phyloP scores from a whole-genome alignment of 2,888 invertebrate species.

The Biston stratarius region DNA sequence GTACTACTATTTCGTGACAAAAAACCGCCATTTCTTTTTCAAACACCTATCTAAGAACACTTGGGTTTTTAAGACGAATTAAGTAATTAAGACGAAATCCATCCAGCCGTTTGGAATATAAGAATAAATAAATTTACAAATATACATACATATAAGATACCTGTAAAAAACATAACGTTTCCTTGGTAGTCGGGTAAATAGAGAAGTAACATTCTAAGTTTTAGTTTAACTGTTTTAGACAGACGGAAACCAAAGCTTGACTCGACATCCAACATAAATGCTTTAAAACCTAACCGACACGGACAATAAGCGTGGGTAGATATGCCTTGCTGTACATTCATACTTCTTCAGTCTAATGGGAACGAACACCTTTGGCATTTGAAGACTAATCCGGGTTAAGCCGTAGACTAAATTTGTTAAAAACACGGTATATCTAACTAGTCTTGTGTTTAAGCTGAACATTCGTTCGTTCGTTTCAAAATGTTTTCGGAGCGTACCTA shows the following conservation, averaged over 20 bases:
- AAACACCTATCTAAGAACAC: too few relatives aligned
- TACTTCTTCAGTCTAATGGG: conserved; percentile 7
- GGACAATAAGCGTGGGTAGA: conserved; percentile 23
- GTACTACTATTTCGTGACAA: too few relatives aligned
- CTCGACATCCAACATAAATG: conserved; percentile 24
- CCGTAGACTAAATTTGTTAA: neutral
- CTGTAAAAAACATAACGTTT: too few relatives aligned
- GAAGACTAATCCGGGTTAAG: conserved; percentile 13
- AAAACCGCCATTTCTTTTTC: too few relatives aligned
- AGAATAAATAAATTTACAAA: too few relatives aligned
- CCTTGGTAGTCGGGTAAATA: too few relatives aligned
- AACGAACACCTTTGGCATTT: conserved; percentile 24
- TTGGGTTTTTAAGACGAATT: too few relatives aligned
- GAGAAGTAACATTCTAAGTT: too few relatives aligned
- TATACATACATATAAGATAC: too few relatives aligned
- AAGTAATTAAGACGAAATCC: too few relatives aligned
- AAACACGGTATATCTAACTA: neutral
- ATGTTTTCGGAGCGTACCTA: too few relatives aligned
- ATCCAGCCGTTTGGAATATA: too few relatives aligned
- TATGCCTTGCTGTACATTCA: neutral
- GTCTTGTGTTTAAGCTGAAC: neutral
- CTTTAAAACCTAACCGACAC: conserved; percentile 11
- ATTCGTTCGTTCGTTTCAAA: neutral
- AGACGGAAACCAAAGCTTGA: conserved; percentile 15
- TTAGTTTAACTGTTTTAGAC: conserved; percentile 2